Evolutionary conservation across 2,113 vertebrate species (phyloP).

Genomic region (Psilopogon haemacephalus): DNA sequence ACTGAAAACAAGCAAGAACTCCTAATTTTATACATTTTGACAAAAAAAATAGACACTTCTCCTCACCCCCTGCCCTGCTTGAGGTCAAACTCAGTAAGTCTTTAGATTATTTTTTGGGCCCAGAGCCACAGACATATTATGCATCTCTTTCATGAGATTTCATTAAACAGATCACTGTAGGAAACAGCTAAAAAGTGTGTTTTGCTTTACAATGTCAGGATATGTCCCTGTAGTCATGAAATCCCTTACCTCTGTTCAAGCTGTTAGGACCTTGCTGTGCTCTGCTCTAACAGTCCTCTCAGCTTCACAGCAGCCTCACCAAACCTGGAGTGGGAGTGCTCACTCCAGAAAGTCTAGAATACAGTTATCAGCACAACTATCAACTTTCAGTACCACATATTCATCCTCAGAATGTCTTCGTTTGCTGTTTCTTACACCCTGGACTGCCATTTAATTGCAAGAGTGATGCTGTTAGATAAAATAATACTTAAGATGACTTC

Average conservation of each 20-base stretch:
- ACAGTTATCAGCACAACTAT: background rate
- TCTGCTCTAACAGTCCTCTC: background rate
- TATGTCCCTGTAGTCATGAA: background rate
- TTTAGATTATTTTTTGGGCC: conserved; percentile 3
- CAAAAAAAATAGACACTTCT: background rate
- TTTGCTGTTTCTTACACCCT: background rate
- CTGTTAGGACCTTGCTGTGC: background rate
- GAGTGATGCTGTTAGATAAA: background rate
- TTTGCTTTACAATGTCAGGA: background rate
- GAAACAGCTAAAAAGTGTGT: conserved; percentile 8
- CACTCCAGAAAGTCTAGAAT: background rate
- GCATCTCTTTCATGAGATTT: conserved; percentile 12
- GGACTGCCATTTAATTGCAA: background rate
- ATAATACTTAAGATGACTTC: background rate
- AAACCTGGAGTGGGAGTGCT: background rate
- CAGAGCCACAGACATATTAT: background rate
- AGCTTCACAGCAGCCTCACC: background rate
- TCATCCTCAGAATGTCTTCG: background rate
- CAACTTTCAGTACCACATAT: background rate
- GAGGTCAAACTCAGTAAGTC: background rate
- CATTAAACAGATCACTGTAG: background rate
- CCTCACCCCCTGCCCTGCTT: background rate
- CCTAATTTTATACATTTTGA: background rate
- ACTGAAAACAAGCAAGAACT: conserved; percentile 7
- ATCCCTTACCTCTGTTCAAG: background rate